phyloP scores from a whole-genome alignment of 2,113 vertebrate genomes.

The Peucedramus taeniatus region DNA sequence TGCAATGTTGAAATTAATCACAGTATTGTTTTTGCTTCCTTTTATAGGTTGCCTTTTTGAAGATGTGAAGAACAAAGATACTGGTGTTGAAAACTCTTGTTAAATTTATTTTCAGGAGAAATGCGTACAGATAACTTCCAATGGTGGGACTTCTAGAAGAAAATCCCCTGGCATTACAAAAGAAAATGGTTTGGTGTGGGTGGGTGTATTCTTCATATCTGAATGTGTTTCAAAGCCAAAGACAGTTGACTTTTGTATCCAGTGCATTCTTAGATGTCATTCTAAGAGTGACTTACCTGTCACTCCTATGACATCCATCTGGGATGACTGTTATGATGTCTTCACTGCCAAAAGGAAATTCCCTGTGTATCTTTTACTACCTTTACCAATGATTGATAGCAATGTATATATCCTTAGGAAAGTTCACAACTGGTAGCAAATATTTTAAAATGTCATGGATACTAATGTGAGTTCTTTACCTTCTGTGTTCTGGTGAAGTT shows the following conservation, averaged over 20 bases:
- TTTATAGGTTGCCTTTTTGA: slow-evolving; percentile 78
- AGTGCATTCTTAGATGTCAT: neutral
- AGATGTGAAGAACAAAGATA: slow-evolving; percentile 46
- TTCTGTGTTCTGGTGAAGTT: neutral
- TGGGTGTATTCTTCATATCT: neutral
- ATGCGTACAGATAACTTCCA: neutral
- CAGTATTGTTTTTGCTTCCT: neutral
- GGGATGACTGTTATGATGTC: neutral
- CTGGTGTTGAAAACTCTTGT: neutral
- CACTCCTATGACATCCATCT: neutral
- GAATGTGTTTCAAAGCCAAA: neutral
- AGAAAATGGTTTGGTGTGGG: neutral
- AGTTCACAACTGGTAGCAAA: neutral
- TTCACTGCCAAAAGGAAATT: slow-evolving; percentile 24
- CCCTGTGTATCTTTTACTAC: neutral
- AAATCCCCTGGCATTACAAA: neutral
- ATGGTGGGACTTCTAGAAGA: neutral
- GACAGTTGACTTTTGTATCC: neutral
- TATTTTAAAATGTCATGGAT: neutral
- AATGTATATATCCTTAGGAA: neutral
- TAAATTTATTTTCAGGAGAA: neutral
- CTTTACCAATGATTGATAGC: neutral
- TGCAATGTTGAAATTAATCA: neutral
- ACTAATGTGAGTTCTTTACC: neutral
- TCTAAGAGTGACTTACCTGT: neutral